Evolutionary conservation across 2,888 invertebrate genomes (phyloP).

Genomic region (Spilarctia lutea): DNA sequence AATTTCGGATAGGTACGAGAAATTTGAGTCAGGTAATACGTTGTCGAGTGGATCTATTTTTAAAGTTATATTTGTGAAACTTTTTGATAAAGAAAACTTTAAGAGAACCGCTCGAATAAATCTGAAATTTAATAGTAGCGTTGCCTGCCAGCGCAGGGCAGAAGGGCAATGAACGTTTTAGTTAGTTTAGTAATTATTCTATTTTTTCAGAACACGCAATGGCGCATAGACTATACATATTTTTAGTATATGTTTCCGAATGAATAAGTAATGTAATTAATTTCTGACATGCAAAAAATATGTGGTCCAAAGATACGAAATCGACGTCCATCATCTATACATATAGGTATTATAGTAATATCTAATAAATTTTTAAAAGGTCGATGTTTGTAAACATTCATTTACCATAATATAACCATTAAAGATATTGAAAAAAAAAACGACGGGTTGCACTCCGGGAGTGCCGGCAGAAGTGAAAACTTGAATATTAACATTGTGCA

Average conservation of each 20-base stretch:
- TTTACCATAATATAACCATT: too few relatives aligned
- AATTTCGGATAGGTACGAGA: background rate
- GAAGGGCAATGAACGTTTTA: background rate
- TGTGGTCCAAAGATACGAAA: background rate
- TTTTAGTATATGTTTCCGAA: background rate
- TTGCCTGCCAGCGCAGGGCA: background rate
- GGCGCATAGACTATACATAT: background rate
- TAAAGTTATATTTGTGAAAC: background rate
- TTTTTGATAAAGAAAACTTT: background rate
- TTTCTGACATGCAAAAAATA: background rate
- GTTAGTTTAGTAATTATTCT: background rate
- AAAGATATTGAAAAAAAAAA: too few relatives aligned
- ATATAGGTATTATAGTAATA: too few relatives aligned
- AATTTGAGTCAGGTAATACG: background rate
- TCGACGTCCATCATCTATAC: background rate
- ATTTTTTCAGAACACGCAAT: background rate
- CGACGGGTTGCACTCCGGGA: too few relatives aligned
- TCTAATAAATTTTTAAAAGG: background rate
- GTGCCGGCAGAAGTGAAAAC: too few relatives aligned
- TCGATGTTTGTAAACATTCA: background rate
- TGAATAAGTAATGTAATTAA: background rate
- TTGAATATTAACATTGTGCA: too few relatives aligned
- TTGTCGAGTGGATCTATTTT: background rate
- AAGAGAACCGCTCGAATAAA: too few relatives aligned
- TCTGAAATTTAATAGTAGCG: background rate